A percentile compares a stretch with the other conserved stretches of the same genome.
Conservation (phyloP, 2,113 vertebrate species). For the Sceloporus undulatus region DNA sequence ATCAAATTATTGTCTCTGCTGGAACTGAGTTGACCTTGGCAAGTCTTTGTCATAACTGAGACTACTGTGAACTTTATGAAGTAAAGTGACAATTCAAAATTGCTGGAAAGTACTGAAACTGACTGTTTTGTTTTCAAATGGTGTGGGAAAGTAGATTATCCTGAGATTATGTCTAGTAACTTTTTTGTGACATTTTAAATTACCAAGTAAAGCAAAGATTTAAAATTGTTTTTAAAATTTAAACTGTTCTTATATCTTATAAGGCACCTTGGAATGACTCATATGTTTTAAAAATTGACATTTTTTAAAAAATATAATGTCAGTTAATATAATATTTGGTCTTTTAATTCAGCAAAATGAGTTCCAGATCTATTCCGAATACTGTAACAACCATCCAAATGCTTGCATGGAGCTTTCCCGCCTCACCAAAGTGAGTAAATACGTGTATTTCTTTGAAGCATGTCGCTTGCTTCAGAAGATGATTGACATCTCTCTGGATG, state of each 20-base stretch:
- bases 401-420: constrained; percentile 92
- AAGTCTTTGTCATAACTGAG: neutral
- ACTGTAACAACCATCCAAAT: constrained; percentile 98
- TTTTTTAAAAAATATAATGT: too few relatives aligned
- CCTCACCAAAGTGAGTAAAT: constrained; percentile 93
- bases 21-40: too few relatives aligned
- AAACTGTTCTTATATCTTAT: neutral
- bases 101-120: neutral
- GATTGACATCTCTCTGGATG: constrained; percentile 95
- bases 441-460: constrained; percentile 96
- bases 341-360: constrained; percentile 87
- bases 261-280: neutral
- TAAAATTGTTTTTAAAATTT: neutral
- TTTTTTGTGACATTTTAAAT: neutral
- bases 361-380: constrained; percentile 98
- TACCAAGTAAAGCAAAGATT: neutral
- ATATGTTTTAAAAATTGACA: neutral
- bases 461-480: constrained; percentile 95
- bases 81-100: neutral
- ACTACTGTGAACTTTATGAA: neutral
- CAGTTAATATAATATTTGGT: neutral
- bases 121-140: neutral
- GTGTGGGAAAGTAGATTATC: neutral
- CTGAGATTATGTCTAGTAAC: neutral
- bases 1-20: too few relatives aligned